Percentiles rank a stretch among this genome's conserved stretches.
These are phyloP conservation scores for Drosophila helvetica DNA, from an alignment of 2,888 invertebrate genomes.

Conservation along the genomic window DNA sequence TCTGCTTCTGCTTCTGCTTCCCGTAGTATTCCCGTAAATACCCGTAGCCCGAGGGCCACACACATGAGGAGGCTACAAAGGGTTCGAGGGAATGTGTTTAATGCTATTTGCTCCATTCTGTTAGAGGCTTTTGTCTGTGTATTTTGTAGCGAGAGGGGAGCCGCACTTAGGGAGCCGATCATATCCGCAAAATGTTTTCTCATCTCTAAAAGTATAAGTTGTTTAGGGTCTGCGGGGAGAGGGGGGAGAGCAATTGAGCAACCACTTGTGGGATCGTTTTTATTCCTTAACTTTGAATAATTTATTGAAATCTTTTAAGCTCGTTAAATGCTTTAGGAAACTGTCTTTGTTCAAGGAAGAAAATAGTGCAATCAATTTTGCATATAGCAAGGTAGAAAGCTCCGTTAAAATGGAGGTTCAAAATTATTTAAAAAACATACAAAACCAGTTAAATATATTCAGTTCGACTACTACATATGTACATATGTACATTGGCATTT, in stretches of 20 bases:
- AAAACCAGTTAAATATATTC: neutral
- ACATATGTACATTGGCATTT: no score
- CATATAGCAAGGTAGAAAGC: no score
- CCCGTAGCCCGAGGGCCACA: slow-evolving; percentile 59
- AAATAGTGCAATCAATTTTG: no score
- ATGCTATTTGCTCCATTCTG: slow-evolving; percentile 53
- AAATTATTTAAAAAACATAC: neutral
- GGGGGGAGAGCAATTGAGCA: neutral
- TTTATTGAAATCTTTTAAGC: neutral
- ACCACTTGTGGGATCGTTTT: neutral
- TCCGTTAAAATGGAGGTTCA: no score
- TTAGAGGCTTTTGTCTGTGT: slow-evolving; percentile 7
- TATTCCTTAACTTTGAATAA: no score
- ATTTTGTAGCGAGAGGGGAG: neutral
- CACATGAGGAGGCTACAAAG: slow-evolving; percentile 16
- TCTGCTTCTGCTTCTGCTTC: slow-evolving; percentile 18
- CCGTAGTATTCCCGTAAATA: no score
- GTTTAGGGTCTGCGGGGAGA: neutral
- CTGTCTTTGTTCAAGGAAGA: no score
- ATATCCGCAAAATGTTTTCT: slow-evolving; percentile 18
- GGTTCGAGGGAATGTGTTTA: slow-evolving; percentile 60
- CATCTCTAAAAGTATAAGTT: neutral
- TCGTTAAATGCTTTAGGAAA: no score
- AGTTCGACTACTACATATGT: neutral
- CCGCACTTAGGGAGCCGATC: slow-evolving; percentile 1